phyloP scores from a whole-genome alignment of 2,797 vertebrate species.

The Valencia hispanica region DNA sequence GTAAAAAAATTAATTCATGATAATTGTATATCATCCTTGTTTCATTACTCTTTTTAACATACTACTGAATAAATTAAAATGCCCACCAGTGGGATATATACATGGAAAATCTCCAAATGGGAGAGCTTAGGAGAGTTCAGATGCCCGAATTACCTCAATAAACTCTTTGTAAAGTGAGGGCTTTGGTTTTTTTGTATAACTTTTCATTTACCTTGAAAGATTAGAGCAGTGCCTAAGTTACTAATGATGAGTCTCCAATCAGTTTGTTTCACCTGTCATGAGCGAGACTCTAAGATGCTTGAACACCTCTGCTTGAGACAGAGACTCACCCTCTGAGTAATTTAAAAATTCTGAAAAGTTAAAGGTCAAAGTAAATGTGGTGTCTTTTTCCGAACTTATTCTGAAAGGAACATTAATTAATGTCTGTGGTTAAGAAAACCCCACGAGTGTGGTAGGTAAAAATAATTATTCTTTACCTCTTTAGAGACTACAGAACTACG shows the following conservation, averaged over 20 bases:
- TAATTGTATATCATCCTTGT: neutral
- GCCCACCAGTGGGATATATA: too few species aligned
- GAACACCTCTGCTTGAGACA: neutral
- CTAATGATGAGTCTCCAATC: neutral
- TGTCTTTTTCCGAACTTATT: neutral
- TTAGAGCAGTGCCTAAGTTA: neutral
- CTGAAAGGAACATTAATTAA: neutral
- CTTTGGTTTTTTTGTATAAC: neutral
- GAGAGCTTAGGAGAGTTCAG: too few species aligned
- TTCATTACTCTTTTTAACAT: neutral
- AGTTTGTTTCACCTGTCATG: neutral
- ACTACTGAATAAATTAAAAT: neutral
- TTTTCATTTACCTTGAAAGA: neutral
- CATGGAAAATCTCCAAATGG: too few species aligned
- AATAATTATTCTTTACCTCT: neutral
- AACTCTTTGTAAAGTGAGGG: neutral
- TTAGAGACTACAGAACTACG: neutral
- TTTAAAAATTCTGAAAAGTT: neutral
- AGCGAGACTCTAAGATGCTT: neutral
- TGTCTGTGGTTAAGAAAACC: neutral
- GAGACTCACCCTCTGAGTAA: neutral
- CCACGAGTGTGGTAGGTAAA: neutral
- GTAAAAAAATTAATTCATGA: neutral
- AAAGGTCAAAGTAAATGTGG: neutral
- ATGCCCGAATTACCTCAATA: neutral